Evolutionary conservation across 2,113 vertebrate species (phyloP), one percentile per base, ranked within the genome.

Genomic region (Lagopus leucura): DNA sequence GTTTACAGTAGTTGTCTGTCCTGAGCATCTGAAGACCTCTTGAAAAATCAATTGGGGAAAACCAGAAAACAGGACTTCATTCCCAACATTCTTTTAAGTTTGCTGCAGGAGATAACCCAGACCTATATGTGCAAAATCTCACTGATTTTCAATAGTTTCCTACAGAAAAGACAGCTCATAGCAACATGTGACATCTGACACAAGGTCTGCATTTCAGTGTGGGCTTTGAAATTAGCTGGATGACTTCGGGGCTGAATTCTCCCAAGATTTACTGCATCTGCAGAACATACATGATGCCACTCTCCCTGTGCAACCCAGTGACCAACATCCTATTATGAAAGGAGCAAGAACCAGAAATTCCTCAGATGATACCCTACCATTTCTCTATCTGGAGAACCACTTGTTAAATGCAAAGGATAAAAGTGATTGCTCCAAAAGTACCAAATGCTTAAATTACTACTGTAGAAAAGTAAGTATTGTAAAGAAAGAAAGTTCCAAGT

Each of bases 21-120:
- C 91, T 91, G 58, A 90, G 69, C 82, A 90, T 92, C 91, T 70
- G 90, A 96, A 96, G 83, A 84, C 40, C 86, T 93, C 86, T 93
- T 75, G 87, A 95, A 89, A 92, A 96, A 86, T 40, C 88, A 94
- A 43, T 25, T 40, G 18, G 52, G 32, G 21, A 86, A 95, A 95
- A 80, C 54, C 93, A 96, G 94, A 94, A 93, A 96, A 95, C 96
- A 96, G 94, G 75, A 65, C 96, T 92, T 96, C 96, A 97, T 97
- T 97, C 96, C 70, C 96, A 97, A 13, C 96, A 97, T 97, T 97
- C 96, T 45, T 93, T 72, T 54, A 80, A 91, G 76, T 85, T 82
- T 88, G 74, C 13, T 76, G 77, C 1, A 0, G 54, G 82, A 95
- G 95, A 96, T 95, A 93, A 89, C 80, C 34, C 80, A 90, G 82